A percentile compares a stretch with the other conserved stretches of the same genome.
Conservation (phyloP, 2,113 vertebrate species). For the Nibea coibor region DNA sequence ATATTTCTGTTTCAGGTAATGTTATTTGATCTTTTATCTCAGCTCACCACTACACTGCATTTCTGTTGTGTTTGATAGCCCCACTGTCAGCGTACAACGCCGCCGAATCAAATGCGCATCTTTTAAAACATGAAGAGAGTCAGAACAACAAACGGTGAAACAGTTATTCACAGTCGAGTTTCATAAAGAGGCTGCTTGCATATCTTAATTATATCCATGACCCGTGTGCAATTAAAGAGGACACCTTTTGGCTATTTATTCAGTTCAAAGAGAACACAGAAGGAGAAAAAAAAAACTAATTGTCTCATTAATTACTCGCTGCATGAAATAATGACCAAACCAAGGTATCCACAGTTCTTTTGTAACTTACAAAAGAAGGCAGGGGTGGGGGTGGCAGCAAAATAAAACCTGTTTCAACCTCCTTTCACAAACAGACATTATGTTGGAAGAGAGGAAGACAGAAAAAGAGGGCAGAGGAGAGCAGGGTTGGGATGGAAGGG, state of each 20-base stretch:
- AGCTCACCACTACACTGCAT: not conserved
- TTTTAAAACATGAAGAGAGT: constrained; percentile 32
- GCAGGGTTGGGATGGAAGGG: constrained; percentile 19
- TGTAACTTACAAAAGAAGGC: constrained; percentile 62
- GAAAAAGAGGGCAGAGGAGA: constrained; percentile 57
- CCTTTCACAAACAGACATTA: constrained; percentile 64
- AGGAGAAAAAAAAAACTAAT: constrained; percentile 51
- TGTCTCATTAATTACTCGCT: constrained; percentile 77
- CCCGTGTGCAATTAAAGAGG: constrained; percentile 67
- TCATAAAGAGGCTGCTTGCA: constrained; percentile 32
- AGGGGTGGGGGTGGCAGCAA: constrained; percentile 39
- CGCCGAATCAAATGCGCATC: constrained; percentile 30
- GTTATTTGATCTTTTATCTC: constrained; percentile 66
- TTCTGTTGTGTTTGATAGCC: constrained; percentile 29
- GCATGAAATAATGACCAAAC: constrained; percentile 68
- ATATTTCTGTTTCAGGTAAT: constrained; percentile 38
- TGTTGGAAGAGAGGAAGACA: constrained; percentile 51
- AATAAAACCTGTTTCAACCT: constrained; percentile 61
- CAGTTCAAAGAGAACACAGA: constrained; percentile 64
- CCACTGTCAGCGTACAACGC: constrained; percentile 10
- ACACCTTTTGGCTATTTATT: constrained; percentile 74
- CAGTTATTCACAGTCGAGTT: constrained; percentile 29
- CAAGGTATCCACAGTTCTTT: constrained; percentile 62
- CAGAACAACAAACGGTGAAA: constrained; percentile 27
- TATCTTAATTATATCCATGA: constrained; percentile 70